Base-by-base conservation (phyloP, 2,888 invertebrate species). In the Pyrochroa serraticornis region DNA sequence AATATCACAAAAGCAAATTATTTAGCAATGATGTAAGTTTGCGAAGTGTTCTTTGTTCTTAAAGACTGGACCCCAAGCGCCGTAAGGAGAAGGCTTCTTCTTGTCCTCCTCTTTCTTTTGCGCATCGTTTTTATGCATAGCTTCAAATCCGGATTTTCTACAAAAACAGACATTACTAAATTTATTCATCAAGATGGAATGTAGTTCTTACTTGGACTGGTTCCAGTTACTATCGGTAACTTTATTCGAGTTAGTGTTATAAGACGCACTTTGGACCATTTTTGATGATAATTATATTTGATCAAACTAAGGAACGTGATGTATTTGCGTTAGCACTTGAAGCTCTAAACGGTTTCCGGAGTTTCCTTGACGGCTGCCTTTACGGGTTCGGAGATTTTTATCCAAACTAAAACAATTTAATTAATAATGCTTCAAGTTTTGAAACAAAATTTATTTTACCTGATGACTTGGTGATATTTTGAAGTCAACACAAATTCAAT, bases 301-400 rank as follows among this genome's bases (percentile, higher is more conserved):
- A 22, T 9, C 2, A 55, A 70, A 58, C 87, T 91, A 93, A 68
- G 93, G 93, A 63, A 93, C 93, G 90, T 90, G 92, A 79, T 92
- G 91, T 46, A 93, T 82, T 76, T 88, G 89, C 45, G 91, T 92
- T 43, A 93, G 86, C 38, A 93, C 92, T 74, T 90, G 85, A 78
- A 92, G 87, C 84, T 93, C 93, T 80, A 93, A 81, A 58, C 88
- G 85, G 83, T 93, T 93, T 67, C 90, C 93, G 79, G 91, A 87
- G 82, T 92, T 93, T 68, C 91, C 93, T 67, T 88, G 86, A 72
- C 93, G 87, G 72, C 92, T 93, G 69, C 92, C 90, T 84, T 92
- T 90, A 71, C 88, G 86, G 59, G 91, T 90, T 75, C 86, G 84
- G 71, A 93, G 84, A 81, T 92, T 90, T 82, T 92, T 92, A 65